phyloP scores from a whole-genome alignment of 53 echinoderm and acorn worm species.

The Holothuria leucospilota region DNA sequence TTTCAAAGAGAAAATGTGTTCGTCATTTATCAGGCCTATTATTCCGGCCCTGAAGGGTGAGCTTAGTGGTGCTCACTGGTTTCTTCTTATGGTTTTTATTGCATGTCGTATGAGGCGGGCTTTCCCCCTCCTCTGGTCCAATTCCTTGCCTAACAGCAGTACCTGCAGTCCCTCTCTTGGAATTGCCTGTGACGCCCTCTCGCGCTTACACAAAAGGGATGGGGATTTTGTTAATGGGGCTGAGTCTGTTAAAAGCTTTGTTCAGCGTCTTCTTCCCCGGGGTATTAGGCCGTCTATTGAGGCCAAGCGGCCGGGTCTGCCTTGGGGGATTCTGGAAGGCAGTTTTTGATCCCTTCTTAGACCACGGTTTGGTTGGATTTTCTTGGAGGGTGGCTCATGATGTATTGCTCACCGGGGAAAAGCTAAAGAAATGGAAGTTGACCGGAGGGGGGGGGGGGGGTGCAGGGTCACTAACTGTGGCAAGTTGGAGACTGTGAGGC shows the following conservation, averaged over 20 bases:
- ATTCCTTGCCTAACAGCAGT: conserved; percentile 30
- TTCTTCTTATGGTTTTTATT: conserved; percentile 36
- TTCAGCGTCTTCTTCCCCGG: background rate
- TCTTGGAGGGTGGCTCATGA: conserved; percentile 28
- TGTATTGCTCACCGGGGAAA: conserved; percentile 20
- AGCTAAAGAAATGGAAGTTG: conserved; percentile 29
- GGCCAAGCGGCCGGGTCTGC: background rate
- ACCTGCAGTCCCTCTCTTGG: background rate
- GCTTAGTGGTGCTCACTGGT: background rate
- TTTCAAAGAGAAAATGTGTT: background rate
- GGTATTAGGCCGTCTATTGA: conserved; percentile 25
- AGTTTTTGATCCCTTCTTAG: conserved; percentile 16
- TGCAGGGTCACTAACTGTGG: conserved; percentile 11
- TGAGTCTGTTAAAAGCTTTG: background rate
- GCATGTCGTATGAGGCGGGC: conserved; percentile 11
- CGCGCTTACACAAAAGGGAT: background rate
- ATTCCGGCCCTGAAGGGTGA: background rate
- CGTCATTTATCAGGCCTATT: conserved; percentile 9
- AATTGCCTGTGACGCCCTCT: background rate
- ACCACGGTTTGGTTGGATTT: conserved; percentile 27
- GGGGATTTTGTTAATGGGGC: background rate
- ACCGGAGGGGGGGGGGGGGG: conserved; percentile 34
- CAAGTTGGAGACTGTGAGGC: background rate
- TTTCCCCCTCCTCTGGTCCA: conserved; percentile 31
- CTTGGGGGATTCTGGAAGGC: conserved; percentile 19